Evolutionary conservation across 2,113 vertebrate genomes (phyloP).

Genomic region (Trichechus manatus): DNA sequence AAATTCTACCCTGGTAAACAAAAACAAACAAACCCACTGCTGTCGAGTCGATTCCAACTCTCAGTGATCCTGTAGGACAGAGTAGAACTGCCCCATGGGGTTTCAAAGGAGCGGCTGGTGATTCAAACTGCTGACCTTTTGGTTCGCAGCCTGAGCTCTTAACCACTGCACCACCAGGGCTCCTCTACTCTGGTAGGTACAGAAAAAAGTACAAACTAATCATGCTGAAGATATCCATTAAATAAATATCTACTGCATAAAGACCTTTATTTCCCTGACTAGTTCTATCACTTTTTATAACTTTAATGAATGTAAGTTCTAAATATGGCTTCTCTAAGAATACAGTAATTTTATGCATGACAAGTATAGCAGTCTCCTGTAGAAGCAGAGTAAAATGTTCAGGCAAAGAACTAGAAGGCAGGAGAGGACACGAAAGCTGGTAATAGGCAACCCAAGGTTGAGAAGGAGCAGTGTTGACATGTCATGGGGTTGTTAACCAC

Average conservation of each 20-base stretch:
- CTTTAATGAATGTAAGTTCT: background rate
- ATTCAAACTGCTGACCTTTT: too few species aligned
- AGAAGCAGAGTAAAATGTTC: conserved; percentile 14
- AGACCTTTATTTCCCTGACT: background rate
- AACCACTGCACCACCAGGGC: too few species aligned
- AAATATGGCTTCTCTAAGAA: background rate
- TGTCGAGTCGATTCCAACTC: too few species aligned
- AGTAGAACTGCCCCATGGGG: too few species aligned
- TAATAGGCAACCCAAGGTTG: too few species aligned
- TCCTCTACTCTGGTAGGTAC: background rate
- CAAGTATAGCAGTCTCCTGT: background rate
- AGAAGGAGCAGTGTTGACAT: too few species aligned
- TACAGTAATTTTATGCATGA: background rate
- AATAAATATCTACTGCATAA: background rate
- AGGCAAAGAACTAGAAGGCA: background rate
- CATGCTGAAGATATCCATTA: background rate
- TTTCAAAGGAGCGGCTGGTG: too few species aligned
- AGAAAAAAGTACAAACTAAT: background rate
- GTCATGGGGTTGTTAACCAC: too few species aligned
- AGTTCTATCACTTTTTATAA: background rate
- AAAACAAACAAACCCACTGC: too few species aligned
- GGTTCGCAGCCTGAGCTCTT: too few species aligned
- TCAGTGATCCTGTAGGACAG: too few species aligned
- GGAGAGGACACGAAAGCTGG: too few species aligned
- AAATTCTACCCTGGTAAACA: background rate